Base-by-base conservation (phyloP, 2,888 invertebrate species). In the Allacma fusca region DNA sequence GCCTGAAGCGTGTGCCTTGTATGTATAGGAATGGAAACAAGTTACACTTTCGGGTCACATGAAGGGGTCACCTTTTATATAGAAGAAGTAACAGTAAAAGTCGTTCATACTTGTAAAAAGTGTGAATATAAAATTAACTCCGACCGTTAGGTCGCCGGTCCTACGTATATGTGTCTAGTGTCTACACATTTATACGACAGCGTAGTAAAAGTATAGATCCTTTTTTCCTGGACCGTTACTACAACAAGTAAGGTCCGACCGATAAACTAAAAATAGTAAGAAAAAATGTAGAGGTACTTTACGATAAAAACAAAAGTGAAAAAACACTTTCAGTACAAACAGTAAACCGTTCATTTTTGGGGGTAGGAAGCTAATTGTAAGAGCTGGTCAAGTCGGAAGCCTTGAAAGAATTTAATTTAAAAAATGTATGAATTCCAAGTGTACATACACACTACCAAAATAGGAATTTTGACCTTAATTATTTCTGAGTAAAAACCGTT, bases 21-120 rank as follows among this genome's bases (percentile, higher is more conserved):
- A 9, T 7, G 9, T 34, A 9, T 7, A 34, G 34, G 5, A 34
- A 34, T 9, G 4, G 9, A 34, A 34, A 34, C 34, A 34, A 34
- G 62, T 23, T 62, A 62, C 62, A 62, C 13, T 24, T 62, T 62
- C 23, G 26, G 62, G 62, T 62, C 62, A 62, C 4, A 62, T 62
- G 62, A 62, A 62, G 62, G 62, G 62, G 62, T 62, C 62, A 62
- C 62, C 23, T 62, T 62, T 62, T 62, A 62, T 59, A 59, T 26
- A 62, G 24, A 62, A 12, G n/a, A 62, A 62, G 24, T 62, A 62
- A 62, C 62, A 62, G 62, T 62, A 34, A 62, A 23, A 62, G 24
- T 62, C 24, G 9, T 9, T 2, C n/a, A 16, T 50, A 5, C 50
- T 50, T 50, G 50, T 50, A 50, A 62, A 62, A 62, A 62, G 23